Evolutionary conservation across 1,140 invertebrate species (phyloP).

Genomic region (Aphelenchoides besseyi): DNA sequence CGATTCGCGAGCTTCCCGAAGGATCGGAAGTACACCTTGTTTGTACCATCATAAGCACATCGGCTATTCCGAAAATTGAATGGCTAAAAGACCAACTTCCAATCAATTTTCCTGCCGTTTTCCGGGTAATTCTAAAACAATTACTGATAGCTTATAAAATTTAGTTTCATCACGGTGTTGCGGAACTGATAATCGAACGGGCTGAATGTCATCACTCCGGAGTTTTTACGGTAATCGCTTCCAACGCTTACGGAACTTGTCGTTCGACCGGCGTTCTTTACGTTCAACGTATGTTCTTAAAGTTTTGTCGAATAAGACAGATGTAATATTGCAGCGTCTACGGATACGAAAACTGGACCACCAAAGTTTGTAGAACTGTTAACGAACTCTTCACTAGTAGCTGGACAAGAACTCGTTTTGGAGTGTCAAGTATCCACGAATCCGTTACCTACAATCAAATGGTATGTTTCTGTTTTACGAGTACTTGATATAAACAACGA

Average conservation of each 20-base stretch:
- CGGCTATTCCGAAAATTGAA: constrained; percentile 42
- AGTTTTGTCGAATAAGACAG: too few species aligned
- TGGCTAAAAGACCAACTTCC: constrained; percentile 50
- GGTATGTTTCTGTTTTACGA: too few species aligned
- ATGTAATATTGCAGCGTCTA: constrained; percentile 29
- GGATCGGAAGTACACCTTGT: constrained; percentile 48
- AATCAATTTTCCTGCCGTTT: constrained; percentile 29
- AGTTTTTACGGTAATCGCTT: constrained; percentile 43
- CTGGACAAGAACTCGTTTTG: constrained; percentile 47
- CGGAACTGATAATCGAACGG: constrained; percentile 38
- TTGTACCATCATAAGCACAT: constrained; percentile 52
- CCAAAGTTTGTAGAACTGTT: constrained; percentile 50
- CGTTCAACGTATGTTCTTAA: constrained; percentile 41
- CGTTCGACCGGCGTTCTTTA: constrained; percentile 43
- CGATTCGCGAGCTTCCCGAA: constrained; percentile 50
- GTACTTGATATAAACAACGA: too few species aligned
- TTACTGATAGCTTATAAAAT: constrained; percentile 23
- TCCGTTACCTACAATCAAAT: constrained; percentile 49
- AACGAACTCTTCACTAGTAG: constrained; percentile 38
- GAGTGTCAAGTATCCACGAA: constrained; percentile 51
- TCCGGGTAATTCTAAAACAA: constrained; percentile 28
- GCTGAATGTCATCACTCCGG: constrained; percentile 45
- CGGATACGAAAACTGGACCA: constrained; percentile 29
- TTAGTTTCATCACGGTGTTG: constrained; percentile 54
- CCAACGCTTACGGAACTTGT: constrained; percentile 43